These are phyloP conservation scores for Drosophila nasuta DNA, from an alignment of 1,140 invertebrate genomes.

Conservation along the genomic window DNA sequence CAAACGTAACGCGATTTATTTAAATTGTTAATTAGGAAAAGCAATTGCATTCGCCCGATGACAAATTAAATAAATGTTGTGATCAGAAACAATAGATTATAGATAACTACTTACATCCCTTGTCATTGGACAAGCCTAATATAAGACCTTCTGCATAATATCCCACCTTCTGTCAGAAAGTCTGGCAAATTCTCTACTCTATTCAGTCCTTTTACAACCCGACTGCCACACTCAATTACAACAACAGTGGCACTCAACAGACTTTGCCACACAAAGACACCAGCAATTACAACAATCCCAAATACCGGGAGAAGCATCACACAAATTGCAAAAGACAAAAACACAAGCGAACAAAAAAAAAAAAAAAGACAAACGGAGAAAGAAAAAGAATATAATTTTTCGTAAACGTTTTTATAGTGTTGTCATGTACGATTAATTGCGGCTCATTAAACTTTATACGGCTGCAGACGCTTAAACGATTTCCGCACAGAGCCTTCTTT, in stretches of 20 bases:
- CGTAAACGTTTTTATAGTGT: slow-evolving; percentile 81
- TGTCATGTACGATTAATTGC: slow-evolving; percentile 82
- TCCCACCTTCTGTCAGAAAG: background rate
- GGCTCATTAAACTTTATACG: slow-evolving; percentile 79
- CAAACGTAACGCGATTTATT: slow-evolving; percentile 77
- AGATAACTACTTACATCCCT: background rate
- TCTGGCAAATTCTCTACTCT: slow-evolving; percentile 8
- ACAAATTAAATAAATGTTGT: slow-evolving; percentile 51
- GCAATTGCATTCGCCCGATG: slow-evolving; percentile 70
- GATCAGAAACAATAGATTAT: slow-evolving; percentile 18
- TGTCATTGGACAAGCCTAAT: background rate
- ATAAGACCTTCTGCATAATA: background rate
- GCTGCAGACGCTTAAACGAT: slow-evolving; percentile 68
- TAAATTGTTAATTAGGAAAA: slow-evolving; percentile 84
- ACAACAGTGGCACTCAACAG: slow-evolving; percentile 24
- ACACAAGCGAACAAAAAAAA: background rate
- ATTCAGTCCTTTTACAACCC: slow-evolving; percentile 14
- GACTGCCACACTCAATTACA: slow-evolving; percentile 19
- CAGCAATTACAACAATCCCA: slow-evolving; percentile 53
- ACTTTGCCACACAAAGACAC: slow-evolving; percentile 45
- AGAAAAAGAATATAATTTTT: slow-evolving; percentile 68
- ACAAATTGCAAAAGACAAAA: slow-evolving; percentile 10
- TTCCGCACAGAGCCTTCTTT: slow-evolving; percentile 40
- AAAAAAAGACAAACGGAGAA: slow-evolving; percentile 1
- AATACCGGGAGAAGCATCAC: slow-evolving; percentile 2